Conservation (phyloP, 2,888 invertebrate genomes). For the Geophilus truncorum region DNA sequence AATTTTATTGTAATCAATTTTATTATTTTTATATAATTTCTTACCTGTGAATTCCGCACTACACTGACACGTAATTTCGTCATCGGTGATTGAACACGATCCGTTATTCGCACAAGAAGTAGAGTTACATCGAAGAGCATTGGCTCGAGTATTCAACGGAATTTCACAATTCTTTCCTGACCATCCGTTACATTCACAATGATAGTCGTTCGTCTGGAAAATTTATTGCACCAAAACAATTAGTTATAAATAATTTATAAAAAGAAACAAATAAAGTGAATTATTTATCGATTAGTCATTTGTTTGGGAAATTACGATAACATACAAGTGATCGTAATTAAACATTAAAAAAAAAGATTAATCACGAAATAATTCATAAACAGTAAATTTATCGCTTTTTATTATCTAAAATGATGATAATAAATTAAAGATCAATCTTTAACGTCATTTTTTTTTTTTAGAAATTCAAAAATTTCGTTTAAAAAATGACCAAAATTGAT, state of each 20-base stretch:
- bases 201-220: conserved; percentile 51
- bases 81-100: conserved; percentile 73
- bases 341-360: too few species aligned
- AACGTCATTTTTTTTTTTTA: too few species aligned
- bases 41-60: conserved; percentile 67
- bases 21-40: background rate
- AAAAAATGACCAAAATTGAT: too few species aligned
- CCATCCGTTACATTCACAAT: conserved; percentile 57
- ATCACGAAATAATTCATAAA: too few species aligned
- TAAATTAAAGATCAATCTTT: too few species aligned
- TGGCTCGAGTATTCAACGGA: conserved; percentile 38
- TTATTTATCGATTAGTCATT: too few species aligned
- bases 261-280: background rate
- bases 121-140: conserved; percentile 53
- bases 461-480: too few species aligned
- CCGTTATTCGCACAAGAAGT: conserved; percentile 59
- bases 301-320: too few species aligned
- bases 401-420: too few species aligned
- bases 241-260: background rate
- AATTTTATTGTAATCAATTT: too few species aligned
- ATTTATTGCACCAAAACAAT: background rate
- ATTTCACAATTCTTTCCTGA: conserved; percentile 57
- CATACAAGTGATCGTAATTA: too few species aligned
- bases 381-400: too few species aligned
- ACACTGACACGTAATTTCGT: conserved; percentile 77